phyloP scores from a whole-genome alignment of 2,888 invertebrate species.

The Apamea anceps region DNA sequence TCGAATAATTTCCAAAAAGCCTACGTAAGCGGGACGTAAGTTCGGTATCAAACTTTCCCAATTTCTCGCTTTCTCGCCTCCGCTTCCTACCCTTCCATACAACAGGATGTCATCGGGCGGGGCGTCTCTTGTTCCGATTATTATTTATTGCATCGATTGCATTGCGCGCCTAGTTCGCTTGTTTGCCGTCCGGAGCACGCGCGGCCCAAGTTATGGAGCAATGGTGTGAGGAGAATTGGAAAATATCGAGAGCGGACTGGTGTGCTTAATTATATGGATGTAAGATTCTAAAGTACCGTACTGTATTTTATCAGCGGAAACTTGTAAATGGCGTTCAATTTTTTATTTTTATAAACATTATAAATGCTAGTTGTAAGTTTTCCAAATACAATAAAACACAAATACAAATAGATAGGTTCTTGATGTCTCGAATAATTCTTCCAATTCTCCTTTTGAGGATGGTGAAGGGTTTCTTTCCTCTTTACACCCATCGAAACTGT shows the following conservation, averaged over 20 bases:
- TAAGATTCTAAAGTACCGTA: no score
- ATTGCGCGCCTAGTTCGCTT: slow-evolving; percentile 65
- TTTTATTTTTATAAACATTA: no score
- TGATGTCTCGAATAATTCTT: no score
- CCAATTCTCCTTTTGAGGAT: no score
- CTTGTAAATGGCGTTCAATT: no score
- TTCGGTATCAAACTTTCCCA: slow-evolving; percentile 6
- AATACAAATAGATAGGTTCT: no score
- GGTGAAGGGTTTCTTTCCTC: no score
- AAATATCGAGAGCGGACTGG: background rate
- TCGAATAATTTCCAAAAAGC: background rate
- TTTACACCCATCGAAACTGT: no score
- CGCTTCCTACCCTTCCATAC: background rate
- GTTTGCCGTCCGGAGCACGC: slow-evolving; percentile 49
- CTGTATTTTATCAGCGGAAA: no score
- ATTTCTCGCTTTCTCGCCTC: background rate
- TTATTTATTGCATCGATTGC: slow-evolving; percentile 72
- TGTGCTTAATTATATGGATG: background rate
- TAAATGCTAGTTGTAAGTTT: no score
- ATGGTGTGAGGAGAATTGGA: slow-evolving; percentile 3
- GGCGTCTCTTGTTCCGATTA: slow-evolving; percentile 66
- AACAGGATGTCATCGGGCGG: slow-evolving; percentile 34
- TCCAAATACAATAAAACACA: no score
- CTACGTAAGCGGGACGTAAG: no score
- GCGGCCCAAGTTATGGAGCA: slow-evolving; percentile 57